Percentiles rank a stretch among this genome's conserved stretches.
phyloP scores from a whole-genome alignment of 35 echinoderm and acorn worm genomes.

The Ophioderma brevispina region DNA sequence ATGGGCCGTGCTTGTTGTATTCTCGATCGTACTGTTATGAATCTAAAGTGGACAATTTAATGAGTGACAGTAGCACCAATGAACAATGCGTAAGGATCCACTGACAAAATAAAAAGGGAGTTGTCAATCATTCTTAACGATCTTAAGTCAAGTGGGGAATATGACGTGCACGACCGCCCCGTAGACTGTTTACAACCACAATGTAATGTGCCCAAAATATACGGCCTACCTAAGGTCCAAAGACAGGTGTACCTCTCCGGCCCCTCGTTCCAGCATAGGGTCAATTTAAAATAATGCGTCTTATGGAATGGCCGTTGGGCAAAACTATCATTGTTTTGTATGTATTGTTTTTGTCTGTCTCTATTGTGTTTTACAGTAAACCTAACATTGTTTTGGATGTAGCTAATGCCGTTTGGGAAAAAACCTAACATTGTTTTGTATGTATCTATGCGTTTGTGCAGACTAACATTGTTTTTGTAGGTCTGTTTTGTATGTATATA shows the following conservation, averaged over 20 bases:
- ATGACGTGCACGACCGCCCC: background rate
- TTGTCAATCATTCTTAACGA: background rate
- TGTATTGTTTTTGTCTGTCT: too few species aligned
- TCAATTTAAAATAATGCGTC: conserved; percentile 4
- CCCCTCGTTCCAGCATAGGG: conserved; percentile 28
- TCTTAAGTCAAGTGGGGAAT: background rate
- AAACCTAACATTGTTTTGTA: too few species aligned
- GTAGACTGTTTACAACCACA: background rate
- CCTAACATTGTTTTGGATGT: too few species aligned
- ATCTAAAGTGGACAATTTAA: background rate
- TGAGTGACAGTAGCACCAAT: conserved; percentile 2
- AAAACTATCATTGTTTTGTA: too few species aligned
- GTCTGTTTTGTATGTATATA: too few species aligned
- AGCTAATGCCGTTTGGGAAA: too few species aligned
- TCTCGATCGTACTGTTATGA: conserved; percentile 2
- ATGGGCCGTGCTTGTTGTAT: conserved; percentile 28
- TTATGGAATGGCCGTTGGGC: background rate
- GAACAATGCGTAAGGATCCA: conserved; percentile 11
- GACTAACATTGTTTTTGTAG: too few species aligned
- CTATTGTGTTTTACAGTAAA: too few species aligned
- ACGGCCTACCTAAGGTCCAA: conserved; percentile 31
- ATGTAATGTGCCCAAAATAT: conserved; percentile 17
- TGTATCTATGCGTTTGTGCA: too few species aligned
- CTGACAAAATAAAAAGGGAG: background rate
- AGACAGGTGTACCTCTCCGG: conserved; percentile 10